These are phyloP conservation scores for Apogon talboti DNA, from an alignment of 2,797 vertebrate genomes.

Conservation along the genomic window DNA sequence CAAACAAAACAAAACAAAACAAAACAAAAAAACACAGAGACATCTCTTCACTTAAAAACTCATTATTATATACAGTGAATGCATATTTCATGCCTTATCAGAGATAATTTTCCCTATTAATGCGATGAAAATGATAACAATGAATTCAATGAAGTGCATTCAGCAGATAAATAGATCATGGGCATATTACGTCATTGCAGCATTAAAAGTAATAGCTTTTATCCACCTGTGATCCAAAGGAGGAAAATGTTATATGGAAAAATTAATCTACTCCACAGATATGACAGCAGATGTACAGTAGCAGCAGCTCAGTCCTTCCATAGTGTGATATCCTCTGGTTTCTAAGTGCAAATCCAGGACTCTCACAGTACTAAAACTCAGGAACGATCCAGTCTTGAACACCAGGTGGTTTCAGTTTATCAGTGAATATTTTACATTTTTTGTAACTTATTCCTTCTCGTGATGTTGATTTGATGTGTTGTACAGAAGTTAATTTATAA, in stretches of 20 bases:
- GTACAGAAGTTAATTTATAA: neutral
- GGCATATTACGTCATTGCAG: constrained; percentile 45
- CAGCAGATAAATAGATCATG: constrained; percentile 32
- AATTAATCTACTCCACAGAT: constrained; percentile 47
- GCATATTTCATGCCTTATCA: too few species aligned
- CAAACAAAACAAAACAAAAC: too few species aligned
- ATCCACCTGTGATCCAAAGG: constrained; percentile 35
- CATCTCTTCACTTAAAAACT: too few species aligned
- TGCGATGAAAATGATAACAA: too few species aligned
- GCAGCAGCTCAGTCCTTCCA: constrained; percentile 13
- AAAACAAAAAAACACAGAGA: too few species aligned
- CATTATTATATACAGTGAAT: too few species aligned
- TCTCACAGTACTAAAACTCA: neutral
- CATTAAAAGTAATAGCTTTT: constrained; percentile 51
- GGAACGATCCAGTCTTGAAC: too few species aligned
- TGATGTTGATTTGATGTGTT: too few species aligned
- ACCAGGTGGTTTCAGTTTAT: too few species aligned
- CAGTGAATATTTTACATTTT: neutral
- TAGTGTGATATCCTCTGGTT: constrained; percentile 2
- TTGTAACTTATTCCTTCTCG: too few species aligned
- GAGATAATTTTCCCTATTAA: too few species aligned
- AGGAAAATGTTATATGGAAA: constrained; percentile 44
- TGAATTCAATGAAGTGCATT: too few species aligned
- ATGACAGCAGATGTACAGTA: constrained; percentile 23
- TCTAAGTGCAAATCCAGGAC: constrained; percentile 23